Evolutionary conservation across 2,797 vertebrate species (phyloP).

Genomic region (Cygnus olor): DNA sequence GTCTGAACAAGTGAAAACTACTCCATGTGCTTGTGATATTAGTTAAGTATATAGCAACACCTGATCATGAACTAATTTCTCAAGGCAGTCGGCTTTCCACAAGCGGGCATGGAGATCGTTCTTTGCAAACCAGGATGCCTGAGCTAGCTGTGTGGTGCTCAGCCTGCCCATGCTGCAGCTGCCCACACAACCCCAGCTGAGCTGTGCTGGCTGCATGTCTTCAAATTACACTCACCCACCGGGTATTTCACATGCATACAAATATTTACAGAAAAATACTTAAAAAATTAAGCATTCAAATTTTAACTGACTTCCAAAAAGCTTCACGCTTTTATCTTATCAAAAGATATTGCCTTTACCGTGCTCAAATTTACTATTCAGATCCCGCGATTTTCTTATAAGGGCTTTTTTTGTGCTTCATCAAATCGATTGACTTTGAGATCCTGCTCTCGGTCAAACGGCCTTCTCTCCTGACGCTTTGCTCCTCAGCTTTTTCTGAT

Average conservation of each 20-base stretch:
- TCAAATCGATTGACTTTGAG: slow-evolving; percentile 94
- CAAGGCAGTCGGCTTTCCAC: neutral
- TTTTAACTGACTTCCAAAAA: slow-evolving; percentile 28
- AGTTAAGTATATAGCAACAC: neutral
- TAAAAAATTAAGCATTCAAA: slow-evolving; percentile 45
- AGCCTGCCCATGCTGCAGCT: too few relatives aligned
- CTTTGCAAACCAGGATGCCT: neutral
- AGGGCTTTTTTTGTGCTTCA: slow-evolving; percentile 93
- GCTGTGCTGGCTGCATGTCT: too few relatives aligned
- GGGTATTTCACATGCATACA: neutral
- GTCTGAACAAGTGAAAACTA: neutral
- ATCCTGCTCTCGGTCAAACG: slow-evolving; percentile 94
- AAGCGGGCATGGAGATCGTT: neutral
- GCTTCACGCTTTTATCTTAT: slow-evolving; percentile 67
- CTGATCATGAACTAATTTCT: neutral
- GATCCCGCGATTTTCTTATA: slow-evolving; percentile 93
- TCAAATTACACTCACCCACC: neutral
- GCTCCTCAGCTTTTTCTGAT: slow-evolving; percentile 90
- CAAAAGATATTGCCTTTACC: slow-evolving; percentile 95
- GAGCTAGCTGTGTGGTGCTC: neutral
- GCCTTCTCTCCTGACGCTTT: slow-evolving; percentile 87
- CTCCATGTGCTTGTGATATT: neutral
- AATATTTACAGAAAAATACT: slow-evolving; percentile 62
- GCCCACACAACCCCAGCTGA: neutral
- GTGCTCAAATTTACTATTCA: slow-evolving; percentile 94